phyloP scores from a whole-genome alignment of 2,113 vertebrate genomes.

The Bolborhynchus lineola region DNA sequence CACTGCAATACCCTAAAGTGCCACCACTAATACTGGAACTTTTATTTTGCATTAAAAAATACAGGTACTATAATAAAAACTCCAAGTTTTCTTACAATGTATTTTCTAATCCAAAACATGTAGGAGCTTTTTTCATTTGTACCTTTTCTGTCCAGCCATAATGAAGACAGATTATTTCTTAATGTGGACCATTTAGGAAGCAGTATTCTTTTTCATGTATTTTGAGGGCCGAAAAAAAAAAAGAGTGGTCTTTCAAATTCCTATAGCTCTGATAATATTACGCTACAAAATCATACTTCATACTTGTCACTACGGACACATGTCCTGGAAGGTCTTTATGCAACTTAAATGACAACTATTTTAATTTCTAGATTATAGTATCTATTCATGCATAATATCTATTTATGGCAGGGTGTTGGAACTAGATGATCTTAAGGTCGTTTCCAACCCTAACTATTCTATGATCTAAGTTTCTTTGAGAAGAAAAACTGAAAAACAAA shows the following conservation, averaged over 20 bases:
- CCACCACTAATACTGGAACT: background rate
- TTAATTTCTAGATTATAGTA: background rate
- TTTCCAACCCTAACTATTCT: background rate
- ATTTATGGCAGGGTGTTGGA: background rate
- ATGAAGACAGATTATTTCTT: background rate
- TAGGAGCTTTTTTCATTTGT: background rate
- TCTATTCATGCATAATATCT: background rate
- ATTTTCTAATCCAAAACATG: background rate
- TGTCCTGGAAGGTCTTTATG: background rate
- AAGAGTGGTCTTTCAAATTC: background rate
- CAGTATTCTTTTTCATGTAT: rapidly evolving
- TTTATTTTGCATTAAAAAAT: background rate
- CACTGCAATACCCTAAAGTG: background rate
- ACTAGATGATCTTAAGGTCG: background rate
- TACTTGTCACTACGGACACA: background rate
- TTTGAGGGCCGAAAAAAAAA: background rate
- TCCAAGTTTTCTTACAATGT: background rate
- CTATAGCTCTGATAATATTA: background rate
- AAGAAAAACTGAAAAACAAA: background rate
- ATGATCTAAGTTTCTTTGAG: background rate
- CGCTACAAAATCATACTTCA: background rate
- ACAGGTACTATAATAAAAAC: background rate
- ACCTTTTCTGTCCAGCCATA: background rate
- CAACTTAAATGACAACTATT: background rate
- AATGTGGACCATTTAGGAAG: background rate